These are phyloP conservation scores for Hemitrygon akajei DNA, from an alignment of 2,797 vertebrate genomes.

Conservation along the genomic window DNA sequence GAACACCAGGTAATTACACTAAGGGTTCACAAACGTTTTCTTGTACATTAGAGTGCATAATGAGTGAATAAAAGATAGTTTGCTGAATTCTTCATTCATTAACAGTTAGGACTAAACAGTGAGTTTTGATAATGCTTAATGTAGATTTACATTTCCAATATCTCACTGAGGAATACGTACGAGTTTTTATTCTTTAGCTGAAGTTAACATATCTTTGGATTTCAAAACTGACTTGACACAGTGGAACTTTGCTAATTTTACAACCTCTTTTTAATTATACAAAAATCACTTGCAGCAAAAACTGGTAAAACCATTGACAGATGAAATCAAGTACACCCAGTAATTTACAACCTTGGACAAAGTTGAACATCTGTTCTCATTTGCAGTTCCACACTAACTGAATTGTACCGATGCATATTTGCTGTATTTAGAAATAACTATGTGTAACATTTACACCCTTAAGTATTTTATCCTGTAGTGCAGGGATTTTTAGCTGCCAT, in stretches of 20 bases:
- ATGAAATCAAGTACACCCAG: not conserved
- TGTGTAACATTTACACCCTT: not conserved
- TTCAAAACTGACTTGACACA: not conserved
- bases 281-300: not conserved
- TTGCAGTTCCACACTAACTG: not conserved
- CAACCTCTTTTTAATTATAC: not conserved
- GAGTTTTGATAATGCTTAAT: not conserved
- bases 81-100: not conserved
- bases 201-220: not conserved
- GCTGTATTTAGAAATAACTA: not conserved
- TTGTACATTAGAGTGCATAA: not conserved
- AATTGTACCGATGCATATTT: not conserved
- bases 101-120: not conserved
- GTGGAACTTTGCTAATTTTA: not conserved
- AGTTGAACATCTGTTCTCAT: not conserved
- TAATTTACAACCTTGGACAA: not conserved
- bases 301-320: not conserved
- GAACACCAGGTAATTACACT: too few relatives aligned
- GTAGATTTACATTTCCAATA: not conserved
- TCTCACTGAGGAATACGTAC: not conserved
- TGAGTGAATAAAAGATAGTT: not conserved
- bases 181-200: not conserved
- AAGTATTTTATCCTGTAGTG: not conserved
- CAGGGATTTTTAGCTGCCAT: not conserved
- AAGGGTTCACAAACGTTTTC: too few relatives aligned